Percentiles rank a stretch among this genome's conserved stretches.
Conservation (phyloP, 2,888 invertebrate genomes). For the Iphiclides podalirius region DNA sequence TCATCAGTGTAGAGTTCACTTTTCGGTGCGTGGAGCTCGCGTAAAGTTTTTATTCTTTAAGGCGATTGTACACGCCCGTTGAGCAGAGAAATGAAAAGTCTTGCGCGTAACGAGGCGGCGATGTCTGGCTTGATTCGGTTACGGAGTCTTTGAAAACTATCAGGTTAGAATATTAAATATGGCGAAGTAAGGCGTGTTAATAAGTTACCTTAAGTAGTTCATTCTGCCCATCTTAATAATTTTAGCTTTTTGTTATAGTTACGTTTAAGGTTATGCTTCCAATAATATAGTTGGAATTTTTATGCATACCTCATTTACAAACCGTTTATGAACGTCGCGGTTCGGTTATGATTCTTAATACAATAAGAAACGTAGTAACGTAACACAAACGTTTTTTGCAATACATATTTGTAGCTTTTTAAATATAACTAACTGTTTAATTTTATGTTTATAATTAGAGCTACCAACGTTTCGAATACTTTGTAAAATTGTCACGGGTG, state of each 20-base stretch:
- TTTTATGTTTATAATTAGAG: too few species aligned
- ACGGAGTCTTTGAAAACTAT: constrained; percentile 29
- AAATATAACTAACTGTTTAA: too few species aligned
- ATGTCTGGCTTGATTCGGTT: constrained; percentile 41
- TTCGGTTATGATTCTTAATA: too few species aligned
- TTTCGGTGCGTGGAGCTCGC: constrained; percentile 18
- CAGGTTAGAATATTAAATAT: constrained; percentile 18
- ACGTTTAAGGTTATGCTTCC: too few species aligned
- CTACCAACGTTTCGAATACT: too few species aligned
- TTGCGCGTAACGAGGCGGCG: constrained; percentile 45
- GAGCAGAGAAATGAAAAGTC: constrained; percentile 57
- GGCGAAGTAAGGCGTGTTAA: background rate
- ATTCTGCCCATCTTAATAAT: background rate
- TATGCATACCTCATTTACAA: too few species aligned
- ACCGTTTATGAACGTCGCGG: too few species aligned
- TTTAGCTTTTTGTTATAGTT: background rate
- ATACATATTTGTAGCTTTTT: too few species aligned
- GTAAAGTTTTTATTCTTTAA: constrained; percentile 36
- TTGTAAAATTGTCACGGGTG: too few species aligned
- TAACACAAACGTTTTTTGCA: too few species aligned
- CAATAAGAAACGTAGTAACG: too few species aligned
- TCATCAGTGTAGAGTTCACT: constrained; percentile 3
- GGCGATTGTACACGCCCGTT: constrained; percentile 53
- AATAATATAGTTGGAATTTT: too few species aligned
- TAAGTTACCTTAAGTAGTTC: background rate